Base-by-base conservation (phyloP, 2,888 invertebrate species). In the Teleiodes luculella region DNA sequence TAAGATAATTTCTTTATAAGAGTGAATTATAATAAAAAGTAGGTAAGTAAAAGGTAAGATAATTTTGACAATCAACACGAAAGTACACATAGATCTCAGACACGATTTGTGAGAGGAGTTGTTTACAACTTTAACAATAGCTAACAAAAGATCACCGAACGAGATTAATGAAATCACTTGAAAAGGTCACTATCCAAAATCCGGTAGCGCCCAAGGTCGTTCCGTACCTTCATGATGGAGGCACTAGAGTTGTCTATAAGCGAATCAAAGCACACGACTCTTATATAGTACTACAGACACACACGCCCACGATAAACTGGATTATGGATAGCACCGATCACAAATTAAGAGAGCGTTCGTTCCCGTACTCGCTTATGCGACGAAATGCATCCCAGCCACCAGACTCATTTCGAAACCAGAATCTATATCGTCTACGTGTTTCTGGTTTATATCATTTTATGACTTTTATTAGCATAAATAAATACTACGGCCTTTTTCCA, bases 201-300 rank as follows among this genome's bases (percentile, higher is more conserved):
- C 24, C 39, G 11, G 39, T 41, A 6, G 43, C 28, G 20, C 13
- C 16, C 48, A 48, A 48, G 48, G 48, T 39, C 39, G 24, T 50
- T 36, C 59, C 70, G 68, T 86, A 86, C 87, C 87, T 86, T 86
- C 86, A 86, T 87, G 62, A 74, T 65, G 71, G 74, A 74, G 73
- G 72, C 76, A 75, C 79, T 66, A 66, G 65, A 67, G 72, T 71
- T 78, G 72, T 72, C 64, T 72, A 67, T 83, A 79, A 76, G 70
- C 73, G 20, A 67, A 62, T 67, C 65, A 70, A 69, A 75, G 69
- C 65, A 61, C 67, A 64, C 78, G 68, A 77, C 70, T 71, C 78
- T 84, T 87, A 78, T 86, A 87, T 82, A 81, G 71, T 14, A 69
- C 43, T 69, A 63, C 66, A 76, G 79, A 80, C 86, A 83, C 86